phyloP scores from a whole-genome alignment of 2,113 vertebrate species.

The Orycteropus afer region DNA sequence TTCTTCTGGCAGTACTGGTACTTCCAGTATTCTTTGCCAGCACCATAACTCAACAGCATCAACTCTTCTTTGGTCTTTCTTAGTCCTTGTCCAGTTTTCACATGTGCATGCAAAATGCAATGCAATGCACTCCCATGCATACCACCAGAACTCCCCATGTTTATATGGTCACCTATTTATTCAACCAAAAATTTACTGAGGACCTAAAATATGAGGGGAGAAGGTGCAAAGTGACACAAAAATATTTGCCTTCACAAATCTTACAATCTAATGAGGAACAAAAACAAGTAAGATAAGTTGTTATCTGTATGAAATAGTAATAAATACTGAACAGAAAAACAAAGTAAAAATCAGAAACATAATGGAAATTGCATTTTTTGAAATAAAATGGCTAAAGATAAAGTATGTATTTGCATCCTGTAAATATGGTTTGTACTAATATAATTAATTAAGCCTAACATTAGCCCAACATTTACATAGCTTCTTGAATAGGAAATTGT shows the following conservation, averaged over 20 bases:
- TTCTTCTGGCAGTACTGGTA: no score
- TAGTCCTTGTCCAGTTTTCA: no score
- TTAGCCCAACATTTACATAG: background rate
- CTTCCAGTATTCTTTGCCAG: no score
- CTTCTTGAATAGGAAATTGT: background rate
- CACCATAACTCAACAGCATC: no score
- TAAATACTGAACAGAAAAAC: background rate
- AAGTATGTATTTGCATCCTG: background rate
- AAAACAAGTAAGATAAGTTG: background rate
- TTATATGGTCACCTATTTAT: background rate
- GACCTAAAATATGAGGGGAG: background rate
- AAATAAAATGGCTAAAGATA: background rate
- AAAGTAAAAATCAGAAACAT: background rate
- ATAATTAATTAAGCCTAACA: background rate
- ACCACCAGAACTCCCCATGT: no score
- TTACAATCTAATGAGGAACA: background rate
- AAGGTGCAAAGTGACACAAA: no score
- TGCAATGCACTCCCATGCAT: no score
- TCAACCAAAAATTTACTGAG: background rate
- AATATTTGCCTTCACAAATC: background rate
- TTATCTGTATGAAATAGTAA: background rate
- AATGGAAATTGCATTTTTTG: background rate
- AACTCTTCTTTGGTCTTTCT: no score
- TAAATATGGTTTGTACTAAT: background rate
- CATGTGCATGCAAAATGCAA: no score